These are phyloP conservation scores for Dicycla oo DNA, from an alignment of 2,888 invertebrate genomes.

Conservation along the genomic window DNA sequence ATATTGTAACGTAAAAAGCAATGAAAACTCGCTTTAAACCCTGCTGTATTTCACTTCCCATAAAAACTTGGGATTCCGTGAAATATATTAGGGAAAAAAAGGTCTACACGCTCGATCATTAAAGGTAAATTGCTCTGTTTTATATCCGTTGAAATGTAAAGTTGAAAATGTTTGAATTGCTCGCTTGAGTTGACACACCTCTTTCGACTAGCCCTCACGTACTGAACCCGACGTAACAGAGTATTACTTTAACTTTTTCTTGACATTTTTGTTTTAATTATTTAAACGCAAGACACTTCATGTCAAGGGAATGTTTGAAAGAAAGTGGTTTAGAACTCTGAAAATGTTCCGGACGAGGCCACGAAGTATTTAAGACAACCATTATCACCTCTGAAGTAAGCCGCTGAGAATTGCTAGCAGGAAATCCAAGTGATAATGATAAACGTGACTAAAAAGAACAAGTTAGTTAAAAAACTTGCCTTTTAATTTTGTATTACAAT, in stretches of 20 bases:
- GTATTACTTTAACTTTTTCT: conserved; percentile 55
- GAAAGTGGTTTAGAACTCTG: conserved; percentile 44
- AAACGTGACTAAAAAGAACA: conserved; percentile 12
- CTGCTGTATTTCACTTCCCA: conserved; percentile 84
- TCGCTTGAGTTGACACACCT: conserved; percentile 71
- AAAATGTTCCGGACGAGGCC: conserved; percentile 37
- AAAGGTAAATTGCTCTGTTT: conserved; percentile 86
- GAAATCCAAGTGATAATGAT: conserved; percentile 16
- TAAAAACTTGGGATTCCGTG: conserved; percentile 86
- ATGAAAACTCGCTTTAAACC: conserved; percentile 86
- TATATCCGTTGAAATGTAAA: conserved; percentile 84
- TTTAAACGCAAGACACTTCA: conserved; percentile 37
- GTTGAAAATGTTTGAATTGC: conserved; percentile 79
- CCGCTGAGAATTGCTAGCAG: conserved; percentile 14
- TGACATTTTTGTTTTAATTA: conserved; percentile 67
- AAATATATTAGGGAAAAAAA: conserved; percentile 85
- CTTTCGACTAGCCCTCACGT: conserved; percentile 56
- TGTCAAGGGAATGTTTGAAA: conserved; percentile 25
- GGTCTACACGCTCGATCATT: conserved; percentile 85
- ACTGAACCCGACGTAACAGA: conserved; percentile 52
- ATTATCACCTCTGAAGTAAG: conserved; percentile 54
- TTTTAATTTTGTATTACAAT: not conserved
- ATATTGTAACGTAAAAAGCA: conserved; percentile 87
- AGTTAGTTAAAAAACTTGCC: not conserved
- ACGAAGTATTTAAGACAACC: conserved; percentile 47